Base-by-base conservation (phyloP, 2,888 invertebrate species). In the Trachelus stipa region DNA sequence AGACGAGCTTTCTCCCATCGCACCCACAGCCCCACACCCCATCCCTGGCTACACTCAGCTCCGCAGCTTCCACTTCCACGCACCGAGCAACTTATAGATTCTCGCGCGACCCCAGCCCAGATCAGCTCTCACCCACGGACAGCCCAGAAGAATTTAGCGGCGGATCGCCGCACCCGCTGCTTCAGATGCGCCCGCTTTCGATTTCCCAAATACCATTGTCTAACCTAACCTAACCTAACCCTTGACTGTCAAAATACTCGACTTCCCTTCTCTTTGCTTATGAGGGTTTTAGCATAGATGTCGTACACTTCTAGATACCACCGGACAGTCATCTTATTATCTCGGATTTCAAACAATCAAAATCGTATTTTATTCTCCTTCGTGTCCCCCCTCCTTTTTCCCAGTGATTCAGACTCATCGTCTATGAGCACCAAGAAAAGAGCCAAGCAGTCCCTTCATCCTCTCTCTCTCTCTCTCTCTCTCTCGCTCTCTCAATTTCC, bases 1-100 rank as follows among this genome's bases (percentile, higher is more conserved):
- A 81, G 73, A 76, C 77, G 76, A 80, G 79, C 69, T 75, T 82
- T 82, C 78, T 73, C 37, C 73, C 80, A 34, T 34, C 34, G 34
- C 34, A 33, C 33, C 33, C 33, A 34, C 34, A 34, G 1, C 34
- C 34, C 11, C 34, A 1, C 11, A 34, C 11, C 40, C 23, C 15
- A 9, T 23, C 9, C 56, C 1, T 23, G 23, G 4, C 15, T 40
- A 40, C 40, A 4, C 40, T 40, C 40, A 6, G 15, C 40, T 40
- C 40, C 40, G 40, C 40, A 40, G 40, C 40, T 40, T 40, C 40
- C 15, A 40, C 4, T 40, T 40, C 15, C 15, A 40, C 40, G 40
- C 40, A 40, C 15, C 15, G 6, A 40, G 40, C 15, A 6, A 40
- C 15, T 15, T 40, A 40, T 15, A 15, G 40, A 40, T 40, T 40